Conservation (phyloP, 1,140 invertebrate species). For the Atta colombica region DNA sequence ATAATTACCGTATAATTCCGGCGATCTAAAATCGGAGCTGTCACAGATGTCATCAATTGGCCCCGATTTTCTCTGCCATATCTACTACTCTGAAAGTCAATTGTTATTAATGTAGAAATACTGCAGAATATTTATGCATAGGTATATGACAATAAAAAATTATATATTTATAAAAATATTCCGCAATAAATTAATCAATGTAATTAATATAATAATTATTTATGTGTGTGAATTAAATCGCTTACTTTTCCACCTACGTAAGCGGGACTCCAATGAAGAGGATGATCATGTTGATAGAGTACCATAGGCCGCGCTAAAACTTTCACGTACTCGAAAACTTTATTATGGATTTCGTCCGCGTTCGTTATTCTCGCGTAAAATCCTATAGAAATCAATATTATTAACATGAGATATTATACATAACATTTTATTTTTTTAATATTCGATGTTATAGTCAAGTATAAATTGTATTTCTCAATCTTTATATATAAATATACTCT, state of each 20-base stretch:
- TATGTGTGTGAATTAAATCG: background rate
- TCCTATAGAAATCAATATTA: conserved; percentile 86
- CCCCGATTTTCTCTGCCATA: conserved; percentile 90
- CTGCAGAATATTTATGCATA: background rate
- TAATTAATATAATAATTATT: conserved; percentile 19
- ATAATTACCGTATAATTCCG: conserved; percentile 94
- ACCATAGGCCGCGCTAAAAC: conserved; percentile 96
- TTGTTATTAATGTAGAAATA: conserved; percentile 9
- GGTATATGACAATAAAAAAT: background rate
- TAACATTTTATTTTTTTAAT: background rate
- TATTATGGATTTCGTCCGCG: conserved; percentile 93
- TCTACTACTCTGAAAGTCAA: conserved; percentile 88
- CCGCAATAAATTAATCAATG: background rate
- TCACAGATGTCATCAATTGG: conserved; percentile 95
- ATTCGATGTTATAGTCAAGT: background rate
- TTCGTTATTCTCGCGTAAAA: conserved; percentile 95
- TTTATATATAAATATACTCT: background rate
- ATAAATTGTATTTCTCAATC: background rate
- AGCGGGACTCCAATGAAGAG: conserved; percentile 95
- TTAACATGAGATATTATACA: background rate
- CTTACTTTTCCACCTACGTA: conserved; percentile 95
- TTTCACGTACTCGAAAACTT: conserved; percentile 96
- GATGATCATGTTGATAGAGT: conserved; percentile 95
- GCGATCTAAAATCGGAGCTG: conserved; percentile 96
- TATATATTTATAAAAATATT: conserved; percentile 1